Evolutionary conservation across 2,888 invertebrate species (phyloP), one percentile per base, ranked within the genome.

Genomic region (Camponotus fellah): DNA sequence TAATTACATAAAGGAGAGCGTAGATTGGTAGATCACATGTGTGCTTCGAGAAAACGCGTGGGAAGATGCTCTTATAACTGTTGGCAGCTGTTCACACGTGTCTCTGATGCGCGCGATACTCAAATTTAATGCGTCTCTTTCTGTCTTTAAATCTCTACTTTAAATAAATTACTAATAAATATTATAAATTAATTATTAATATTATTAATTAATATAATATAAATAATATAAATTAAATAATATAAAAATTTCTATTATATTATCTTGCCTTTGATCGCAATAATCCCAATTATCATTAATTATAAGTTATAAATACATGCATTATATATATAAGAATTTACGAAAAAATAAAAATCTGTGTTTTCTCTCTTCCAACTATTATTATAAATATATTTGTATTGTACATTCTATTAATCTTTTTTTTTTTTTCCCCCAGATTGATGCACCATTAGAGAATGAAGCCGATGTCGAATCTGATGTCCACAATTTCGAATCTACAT

Each of bases 31-130:
- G 90, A 92, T 92, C 91, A 89, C 90, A 91, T 91, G 91, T 92
- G 89, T 91, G 91, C 91, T 90, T 87, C 84, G 88, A 86, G 88
- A 90, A 93, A 91, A 92, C 91, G 93, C 94, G 94, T 94, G 94
- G 94, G 94, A 94, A 94, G 93, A 90, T 90, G 90, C 82, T 91
- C 89, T 87, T 88, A 87, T 83, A 87, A 84, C 86, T 89, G 92
- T 93, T 92, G 91, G 86, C 94, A 94, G 93, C 92, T 94, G 94
- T 93, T 93, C 93, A 93, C 94, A 94, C 93, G 92, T 94, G 94
- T 93, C 88, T 71, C 85, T 86, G 86, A 86, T 86, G 83, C 80
- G 53, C 49, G 79, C 82, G 74, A 84, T 80, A 83, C 86, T 86
- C 76, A 85, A 87, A 87, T 90, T 85, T 74, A 68, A 76, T 80